Percentiles rank a stretch among this genome's conserved stretches.
phyloP scores from a whole-genome alignment of 35 echinoderm and acorn worm species.

The Anneissia japonica region DNA sequence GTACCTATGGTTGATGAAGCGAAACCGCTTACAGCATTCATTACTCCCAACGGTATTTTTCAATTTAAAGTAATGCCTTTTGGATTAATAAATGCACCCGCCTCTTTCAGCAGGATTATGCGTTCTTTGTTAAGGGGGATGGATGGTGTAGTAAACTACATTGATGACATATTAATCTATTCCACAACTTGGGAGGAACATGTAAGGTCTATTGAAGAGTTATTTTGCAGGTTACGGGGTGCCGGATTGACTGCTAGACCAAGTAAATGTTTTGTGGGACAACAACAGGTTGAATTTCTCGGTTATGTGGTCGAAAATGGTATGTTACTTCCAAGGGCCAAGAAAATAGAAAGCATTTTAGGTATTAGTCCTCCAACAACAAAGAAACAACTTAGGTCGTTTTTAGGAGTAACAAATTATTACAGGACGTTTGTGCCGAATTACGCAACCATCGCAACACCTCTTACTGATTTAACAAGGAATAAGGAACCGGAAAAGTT shows the following conservation, averaged over 20 bases:
- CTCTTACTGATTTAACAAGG: constrained; percentile 54
- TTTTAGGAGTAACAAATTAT: constrained; percentile 23
- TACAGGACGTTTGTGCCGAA: constrained; percentile 51
- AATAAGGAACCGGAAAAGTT: constrained; percentile 47
- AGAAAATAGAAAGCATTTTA: constrained; percentile 40
- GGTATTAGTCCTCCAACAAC: constrained; percentile 20
- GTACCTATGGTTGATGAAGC: constrained; percentile 8
- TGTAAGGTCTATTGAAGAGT: neutral
- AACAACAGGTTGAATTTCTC: constrained; percentile 27
- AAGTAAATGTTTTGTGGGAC: constrained; percentile 38
- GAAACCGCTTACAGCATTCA: constrained; percentile 26
- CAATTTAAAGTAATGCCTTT: constrained; percentile 53
- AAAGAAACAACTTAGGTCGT: constrained; percentile 41
- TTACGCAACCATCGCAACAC: constrained; percentile 39
- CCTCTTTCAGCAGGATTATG: constrained; percentile 48
- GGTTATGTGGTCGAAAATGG: constrained; percentile 41
- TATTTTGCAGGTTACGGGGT: constrained; percentile 11
- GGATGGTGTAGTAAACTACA: constrained; percentile 24
- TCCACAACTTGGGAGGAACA: constrained; percentile 38
- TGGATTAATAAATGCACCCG: constrained; percentile 39
- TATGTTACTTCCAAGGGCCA: neutral
- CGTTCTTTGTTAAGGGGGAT: constrained; percentile 19
- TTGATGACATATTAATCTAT: constrained; percentile 49
- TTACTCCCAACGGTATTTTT: constrained; percentile 17
- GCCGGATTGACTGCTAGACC: constrained; percentile 31